Evolutionary conservation across 2,797 vertebrate species (phyloP).

Genomic region (Oryzias dopingdopingensis): DNA sequence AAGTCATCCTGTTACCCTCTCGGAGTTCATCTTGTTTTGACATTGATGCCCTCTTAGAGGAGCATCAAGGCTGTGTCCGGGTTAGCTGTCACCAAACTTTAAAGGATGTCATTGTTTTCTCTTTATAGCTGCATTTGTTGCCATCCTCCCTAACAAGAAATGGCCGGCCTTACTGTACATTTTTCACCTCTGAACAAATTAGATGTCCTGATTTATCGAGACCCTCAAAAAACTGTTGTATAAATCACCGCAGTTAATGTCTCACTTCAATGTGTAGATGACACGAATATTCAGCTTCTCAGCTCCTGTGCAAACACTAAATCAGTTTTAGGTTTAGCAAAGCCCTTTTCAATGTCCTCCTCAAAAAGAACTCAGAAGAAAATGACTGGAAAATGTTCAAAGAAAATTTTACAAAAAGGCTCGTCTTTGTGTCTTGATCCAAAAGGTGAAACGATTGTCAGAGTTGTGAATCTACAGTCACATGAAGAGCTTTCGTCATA

Average conservation of each 20-base stretch:
- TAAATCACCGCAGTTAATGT: slow-evolving; percentile 62
- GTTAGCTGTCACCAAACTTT: slow-evolving; percentile 68
- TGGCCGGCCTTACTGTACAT: slow-evolving; percentile 50
- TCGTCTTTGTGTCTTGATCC: no score
- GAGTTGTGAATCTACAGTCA: no score
- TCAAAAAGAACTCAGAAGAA: slow-evolving; percentile 8
- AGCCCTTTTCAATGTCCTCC: slow-evolving; percentile 29
- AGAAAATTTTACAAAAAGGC: no score
- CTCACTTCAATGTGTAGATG: slow-evolving; percentile 50
- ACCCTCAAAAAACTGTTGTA: slow-evolving; percentile 27
- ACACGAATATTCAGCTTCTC: slow-evolving; percentile 43
- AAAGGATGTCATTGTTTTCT: slow-evolving; percentile 66
- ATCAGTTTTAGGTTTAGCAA: slow-evolving; percentile 23
- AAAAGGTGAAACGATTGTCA: no score
- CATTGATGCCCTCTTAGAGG: slow-evolving; percentile 66
- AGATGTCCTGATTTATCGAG: slow-evolving; percentile 74
- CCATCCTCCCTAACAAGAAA: slow-evolving; percentile 56
- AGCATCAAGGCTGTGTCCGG: slow-evolving; percentile 76
- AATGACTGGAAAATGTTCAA: no score
- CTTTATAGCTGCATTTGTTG: slow-evolving; percentile 56
- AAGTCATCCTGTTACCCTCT: slow-evolving; percentile 74
- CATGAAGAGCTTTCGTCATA: no score
- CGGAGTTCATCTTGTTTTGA: slow-evolving; percentile 61
- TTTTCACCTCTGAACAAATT: slow-evolving; percentile 68
- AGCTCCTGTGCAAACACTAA: slow-evolving; percentile 42